A percentile compares a stretch with the other conserved stretches of the same genome.
phyloP scores from a whole-genome alignment of 2,113 vertebrate species.

The Muntiacus reevesi region DNA sequence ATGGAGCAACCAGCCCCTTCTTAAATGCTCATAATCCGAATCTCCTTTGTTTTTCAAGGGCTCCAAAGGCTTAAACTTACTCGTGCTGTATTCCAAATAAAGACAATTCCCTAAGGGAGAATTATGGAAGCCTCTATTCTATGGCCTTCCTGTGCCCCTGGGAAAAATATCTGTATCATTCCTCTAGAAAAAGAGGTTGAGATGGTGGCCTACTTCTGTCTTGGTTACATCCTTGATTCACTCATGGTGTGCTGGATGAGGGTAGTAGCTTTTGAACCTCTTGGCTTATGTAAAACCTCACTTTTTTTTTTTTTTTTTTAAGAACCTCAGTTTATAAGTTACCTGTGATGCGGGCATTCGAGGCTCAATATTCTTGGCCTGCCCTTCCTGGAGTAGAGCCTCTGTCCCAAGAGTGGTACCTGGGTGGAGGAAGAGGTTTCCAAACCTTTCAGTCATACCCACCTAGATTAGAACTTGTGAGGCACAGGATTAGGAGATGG shows the following conservation, averaged over 20 bases:
- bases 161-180: background rate
- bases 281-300: background rate
- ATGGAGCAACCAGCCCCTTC: background rate
- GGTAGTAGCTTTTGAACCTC: background rate
- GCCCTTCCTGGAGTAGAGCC: background rate
- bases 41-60: background rate
- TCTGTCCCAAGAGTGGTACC: background rate
- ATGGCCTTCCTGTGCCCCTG: background rate
- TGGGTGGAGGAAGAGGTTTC: background rate
- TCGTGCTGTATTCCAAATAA: background rate
- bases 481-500: background rate
- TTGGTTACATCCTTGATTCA: background rate
- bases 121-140: background rate
- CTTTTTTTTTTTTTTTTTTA: too few relatives aligned
- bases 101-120: background rate
- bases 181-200: background rate
- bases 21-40: background rate
- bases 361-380: background rate
- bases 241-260: background rate
- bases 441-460: background rate
- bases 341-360: background rate
- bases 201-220: background rate
- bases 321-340: background rate
- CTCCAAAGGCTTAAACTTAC: background rate
- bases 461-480: conserved; percentile 8